Conservation (phyloP, 2,113 vertebrate genomes). For the Ophiodon elongatus region DNA sequence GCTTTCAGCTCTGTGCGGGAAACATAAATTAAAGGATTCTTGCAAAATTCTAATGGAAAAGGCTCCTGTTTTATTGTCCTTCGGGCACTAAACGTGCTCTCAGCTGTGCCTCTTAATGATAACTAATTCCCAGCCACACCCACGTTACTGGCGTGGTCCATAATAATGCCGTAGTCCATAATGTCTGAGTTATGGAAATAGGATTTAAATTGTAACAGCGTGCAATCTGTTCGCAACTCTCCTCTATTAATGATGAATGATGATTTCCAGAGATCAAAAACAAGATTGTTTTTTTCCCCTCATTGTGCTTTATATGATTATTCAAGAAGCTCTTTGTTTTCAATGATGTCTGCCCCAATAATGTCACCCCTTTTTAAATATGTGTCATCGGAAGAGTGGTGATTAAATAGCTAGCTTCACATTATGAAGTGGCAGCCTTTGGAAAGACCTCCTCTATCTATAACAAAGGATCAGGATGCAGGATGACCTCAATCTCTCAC, state of each 20-base stretch:
- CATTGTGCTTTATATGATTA: slow-evolving; percentile 39
- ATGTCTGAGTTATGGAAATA: slow-evolving; percentile 16
- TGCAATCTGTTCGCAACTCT: slow-evolving; percentile 18
- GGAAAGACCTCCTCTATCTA: slow-evolving; percentile 52
- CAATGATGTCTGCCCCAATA: slow-evolving; percentile 56
- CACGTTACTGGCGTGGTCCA: background rate
- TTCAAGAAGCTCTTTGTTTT: slow-evolving; percentile 48
- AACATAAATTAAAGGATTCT: slow-evolving; percentile 32
- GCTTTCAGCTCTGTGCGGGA: slow-evolving; percentile 4
- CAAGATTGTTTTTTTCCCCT: slow-evolving; percentile 11
- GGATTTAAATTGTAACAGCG: background rate
- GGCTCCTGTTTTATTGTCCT: background rate
- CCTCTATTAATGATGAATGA: slow-evolving; percentile 46
- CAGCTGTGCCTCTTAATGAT: background rate
- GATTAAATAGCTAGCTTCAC: slow-evolving; percentile 63
- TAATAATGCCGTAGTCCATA: background rate
- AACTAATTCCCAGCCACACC: slow-evolving; percentile 15
- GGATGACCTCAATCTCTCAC: slow-evolving; percentile 80
- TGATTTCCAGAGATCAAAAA: slow-evolving; percentile 49
- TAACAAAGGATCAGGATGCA: slow-evolving; percentile 66
- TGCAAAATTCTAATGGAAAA: slow-evolving; percentile 14
- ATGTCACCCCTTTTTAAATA: slow-evolving; percentile 59
- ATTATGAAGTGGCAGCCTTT: slow-evolving; percentile 49
- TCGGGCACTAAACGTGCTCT: background rate
- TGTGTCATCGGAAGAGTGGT: slow-evolving; percentile 25